Evolutionary conservation across 2,797 vertebrate species (phyloP).

Genomic region (Sebastes matsubarae): DNA sequence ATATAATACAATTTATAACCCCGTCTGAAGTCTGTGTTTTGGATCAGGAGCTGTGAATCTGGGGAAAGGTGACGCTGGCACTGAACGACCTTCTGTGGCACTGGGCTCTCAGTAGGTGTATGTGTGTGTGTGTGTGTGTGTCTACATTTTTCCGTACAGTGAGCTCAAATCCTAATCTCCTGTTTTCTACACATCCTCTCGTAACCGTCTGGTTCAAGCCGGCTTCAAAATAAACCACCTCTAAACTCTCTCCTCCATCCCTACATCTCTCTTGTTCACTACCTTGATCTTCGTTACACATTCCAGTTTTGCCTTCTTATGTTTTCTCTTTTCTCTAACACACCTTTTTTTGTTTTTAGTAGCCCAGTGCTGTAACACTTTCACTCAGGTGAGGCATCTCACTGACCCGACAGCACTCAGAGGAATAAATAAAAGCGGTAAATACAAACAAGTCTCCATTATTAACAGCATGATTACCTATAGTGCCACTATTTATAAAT

Average conservation of each 20-base stretch:
- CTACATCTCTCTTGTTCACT: neutral
- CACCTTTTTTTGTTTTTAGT: neutral
- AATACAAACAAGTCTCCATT: slow-evolving; percentile 65
- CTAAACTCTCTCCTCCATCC: neutral
- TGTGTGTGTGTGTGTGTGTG: neutral
- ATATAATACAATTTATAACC: slow-evolving; percentile 37
- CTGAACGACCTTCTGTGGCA: slow-evolving; percentile 24
- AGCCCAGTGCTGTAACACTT: slow-evolving; percentile 42
- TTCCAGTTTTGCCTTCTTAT: slow-evolving; percentile 8
- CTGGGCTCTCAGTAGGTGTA: slow-evolving; percentile 10
- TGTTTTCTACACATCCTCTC: slow-evolving; percentile 10
- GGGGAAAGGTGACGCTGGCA: slow-evolving; percentile 1
- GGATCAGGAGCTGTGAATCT: slow-evolving; percentile 11
- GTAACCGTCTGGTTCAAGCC: slow-evolving; percentile 9
- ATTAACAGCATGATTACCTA: slow-evolving; percentile 65
- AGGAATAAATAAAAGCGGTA: slow-evolving; percentile 78
- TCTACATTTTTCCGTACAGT: slow-evolving; percentile 10
- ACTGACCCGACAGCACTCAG: slow-evolving; percentile 38
- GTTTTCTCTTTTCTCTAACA: slow-evolving; percentile 3
- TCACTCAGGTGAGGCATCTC: slow-evolving; percentile 38
- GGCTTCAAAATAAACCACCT: slow-evolving; percentile 36
- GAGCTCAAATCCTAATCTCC: slow-evolving; percentile 33
- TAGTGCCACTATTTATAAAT: slow-evolving; percentile 58
- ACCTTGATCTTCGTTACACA: slow-evolving; percentile 23
- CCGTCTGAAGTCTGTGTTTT: slow-evolving; percentile 3